Evolutionary conservation across 1,140 invertebrate species (phyloP), one percentile per base, ranked within the genome.

Genomic region (Dolichoris vasculosae): DNA sequence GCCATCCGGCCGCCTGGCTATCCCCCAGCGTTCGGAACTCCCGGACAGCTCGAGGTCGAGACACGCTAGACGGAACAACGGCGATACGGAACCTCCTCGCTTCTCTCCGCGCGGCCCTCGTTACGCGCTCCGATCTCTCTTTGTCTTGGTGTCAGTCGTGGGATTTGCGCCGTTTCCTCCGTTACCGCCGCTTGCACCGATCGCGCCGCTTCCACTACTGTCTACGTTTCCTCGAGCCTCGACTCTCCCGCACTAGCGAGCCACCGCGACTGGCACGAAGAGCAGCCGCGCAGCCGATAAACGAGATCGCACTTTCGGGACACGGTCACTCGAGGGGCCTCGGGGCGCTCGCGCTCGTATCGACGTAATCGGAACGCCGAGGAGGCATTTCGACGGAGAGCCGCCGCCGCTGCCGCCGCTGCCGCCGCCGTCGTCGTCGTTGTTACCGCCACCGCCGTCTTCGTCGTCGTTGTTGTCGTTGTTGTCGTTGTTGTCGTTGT

Each of bases 1-100:
- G 75, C 46, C 48, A 77, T 77, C n/a, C 48, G 75, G n/a, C 46
- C 48, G 46, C n/a, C 30, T 69, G 30, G 64, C 30, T n/a, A n/a
- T n/a, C n/a, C n/a, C n/a, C n/a, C n/a, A n/a, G n/a, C n/a, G n/a
- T n/a, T n/a, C n/a, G n/a, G n/a, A n/a, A n/a, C n/a, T n/a, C n/a
- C n/a, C n/a, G n/a, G n/a, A n/a, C n/a, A n/a, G n/a, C n/a, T n/a
- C n/a, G n/a, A n/a, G n/a, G n/a, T n/a, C n/a, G n/a, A 46, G 43
- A 13, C 43, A 55, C 51, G 17, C 9, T 2, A 55, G 17, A 11
- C 17, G 11, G 51, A 20, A 20, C 51, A 17, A 17, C 51, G 51
- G 48, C 48, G 48, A 51, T 4, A 59, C 55, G 55, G 69, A 26
- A 17, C 69, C 38, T 40, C 43, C 26, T 73, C 38, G 20, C 69